phyloP scores from a whole-genome alignment of 2,113 vertebrate genomes.

The Micromys minutus region DNA sequence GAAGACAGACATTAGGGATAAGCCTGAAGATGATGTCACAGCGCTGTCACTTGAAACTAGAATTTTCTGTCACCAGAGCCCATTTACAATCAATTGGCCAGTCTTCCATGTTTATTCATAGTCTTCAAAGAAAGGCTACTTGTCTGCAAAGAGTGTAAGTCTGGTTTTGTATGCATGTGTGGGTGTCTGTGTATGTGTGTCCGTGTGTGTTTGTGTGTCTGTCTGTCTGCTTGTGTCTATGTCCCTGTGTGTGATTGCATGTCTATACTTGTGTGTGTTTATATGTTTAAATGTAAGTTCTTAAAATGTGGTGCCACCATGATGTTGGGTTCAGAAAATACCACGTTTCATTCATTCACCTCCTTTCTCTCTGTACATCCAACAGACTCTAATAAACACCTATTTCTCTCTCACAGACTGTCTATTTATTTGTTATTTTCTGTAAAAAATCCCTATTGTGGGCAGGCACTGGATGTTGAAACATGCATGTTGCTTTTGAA shows the following conservation, averaged over 20 bases:
- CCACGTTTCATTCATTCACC: not conserved
- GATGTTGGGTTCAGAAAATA: not conserved
- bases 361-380: conserved; percentile 48
- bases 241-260: too few species aligned
- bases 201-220: not conserved
- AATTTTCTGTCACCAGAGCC: not conserved
- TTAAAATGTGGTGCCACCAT: not conserved
- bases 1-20: not conserved
- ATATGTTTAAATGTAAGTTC: accelerated
- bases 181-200: accelerated
- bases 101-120: not conserved
- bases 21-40: not conserved
- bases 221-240: accelerated
- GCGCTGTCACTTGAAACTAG: not conserved
- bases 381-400: conserved; percentile 52
- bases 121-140: not conserved
- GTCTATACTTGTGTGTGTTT: not conserved
- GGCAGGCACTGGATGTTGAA: conserved; percentile 51
- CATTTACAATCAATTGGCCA: not conserved
- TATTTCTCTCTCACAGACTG: conserved; percentile 55
- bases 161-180: not conserved
- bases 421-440: conserved; percentile 51
- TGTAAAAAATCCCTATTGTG: conserved; percentile 54
- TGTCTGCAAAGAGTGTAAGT: not conserved
- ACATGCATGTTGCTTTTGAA: conserved; percentile 38